A percentile compares a stretch with the other conserved stretches of the same genome.
Conservation (phyloP, 2,888 invertebrate species). For the Trachelus troglodyta region DNA sequence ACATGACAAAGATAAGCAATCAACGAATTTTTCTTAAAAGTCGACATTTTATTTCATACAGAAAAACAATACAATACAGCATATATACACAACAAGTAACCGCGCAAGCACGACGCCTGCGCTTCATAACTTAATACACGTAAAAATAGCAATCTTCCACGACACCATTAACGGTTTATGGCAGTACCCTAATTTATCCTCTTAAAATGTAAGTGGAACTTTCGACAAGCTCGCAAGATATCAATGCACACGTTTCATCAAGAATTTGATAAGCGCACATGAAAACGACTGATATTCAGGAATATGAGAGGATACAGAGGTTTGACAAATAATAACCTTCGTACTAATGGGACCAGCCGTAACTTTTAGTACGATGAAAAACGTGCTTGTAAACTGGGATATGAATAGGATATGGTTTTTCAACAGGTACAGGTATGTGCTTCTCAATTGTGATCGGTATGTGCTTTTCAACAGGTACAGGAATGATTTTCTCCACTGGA, state of each 20-base stretch:
- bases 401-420: constrained; percentile 77
- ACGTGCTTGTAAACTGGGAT: constrained; percentile 78
- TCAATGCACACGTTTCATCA: not conserved
- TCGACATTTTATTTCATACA: constrained; percentile 35
- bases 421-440: constrained; percentile 75
- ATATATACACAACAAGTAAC: constrained; percentile 5
- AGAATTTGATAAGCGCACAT: not conserved
- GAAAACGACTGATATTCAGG: not conserved
- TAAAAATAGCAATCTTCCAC: not conserved
- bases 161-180: not conserved
- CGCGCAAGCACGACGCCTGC: not conserved
- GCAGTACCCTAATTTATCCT: not conserved
- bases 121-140: not conserved
- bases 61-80: constrained; percentile 5
- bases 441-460: constrained; percentile 77
- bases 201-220: not conserved
- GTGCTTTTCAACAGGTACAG: constrained; percentile 75
- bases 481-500: constrained; percentile 75
- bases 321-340: not conserved
- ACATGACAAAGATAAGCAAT: not conserved
- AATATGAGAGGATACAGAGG: too few species aligned
- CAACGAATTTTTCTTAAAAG: not conserved
- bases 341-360: constrained; percentile 29
- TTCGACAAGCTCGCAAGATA: not conserved
- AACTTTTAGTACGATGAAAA: constrained; percentile 73